These are phyloP conservation scores for Numida meleagris DNA, from an alignment of 2,113 vertebrate genomes.

Conservation along the genomic window DNA sequence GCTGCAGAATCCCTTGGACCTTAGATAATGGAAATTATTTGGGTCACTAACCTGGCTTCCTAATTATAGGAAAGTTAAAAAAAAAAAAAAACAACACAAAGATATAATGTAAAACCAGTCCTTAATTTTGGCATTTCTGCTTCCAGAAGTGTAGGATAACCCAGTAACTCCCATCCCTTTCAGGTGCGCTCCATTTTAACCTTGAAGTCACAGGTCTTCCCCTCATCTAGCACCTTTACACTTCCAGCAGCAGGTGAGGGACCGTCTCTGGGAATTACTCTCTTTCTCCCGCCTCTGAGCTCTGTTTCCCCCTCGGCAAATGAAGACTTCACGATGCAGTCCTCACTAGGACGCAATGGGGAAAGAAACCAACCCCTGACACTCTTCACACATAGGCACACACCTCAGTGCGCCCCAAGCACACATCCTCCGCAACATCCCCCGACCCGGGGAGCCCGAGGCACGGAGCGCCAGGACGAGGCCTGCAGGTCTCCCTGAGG, in stretches of 20 bases:
- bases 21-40: constrained; percentile 43
- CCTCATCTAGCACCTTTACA: neutral
- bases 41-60: constrained; percentile 33
- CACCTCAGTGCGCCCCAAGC: neutral
- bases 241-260: neutral
- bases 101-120: neutral
- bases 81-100: neutral
- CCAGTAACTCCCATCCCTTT: neutral
- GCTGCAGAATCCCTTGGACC: constrained; percentile 15
- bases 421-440: neutral
- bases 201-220: neutral
- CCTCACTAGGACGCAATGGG: neutral
- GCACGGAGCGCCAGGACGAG: neutral
- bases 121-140: neutral
- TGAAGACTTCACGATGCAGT: neutral
- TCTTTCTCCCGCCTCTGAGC: neutral
- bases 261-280: neutral
- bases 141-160: neutral
- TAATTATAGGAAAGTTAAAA: constrained; percentile 14
- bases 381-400: neutral
- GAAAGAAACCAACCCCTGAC: neutral
- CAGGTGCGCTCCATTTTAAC: neutral
- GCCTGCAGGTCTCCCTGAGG: neutral
- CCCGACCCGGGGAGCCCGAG: too few relatives aligned
- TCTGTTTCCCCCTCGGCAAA: neutral